phyloP scores from a whole-genome alignment of 2,797 vertebrate species.

The Scomberomorus guttatus region DNA sequence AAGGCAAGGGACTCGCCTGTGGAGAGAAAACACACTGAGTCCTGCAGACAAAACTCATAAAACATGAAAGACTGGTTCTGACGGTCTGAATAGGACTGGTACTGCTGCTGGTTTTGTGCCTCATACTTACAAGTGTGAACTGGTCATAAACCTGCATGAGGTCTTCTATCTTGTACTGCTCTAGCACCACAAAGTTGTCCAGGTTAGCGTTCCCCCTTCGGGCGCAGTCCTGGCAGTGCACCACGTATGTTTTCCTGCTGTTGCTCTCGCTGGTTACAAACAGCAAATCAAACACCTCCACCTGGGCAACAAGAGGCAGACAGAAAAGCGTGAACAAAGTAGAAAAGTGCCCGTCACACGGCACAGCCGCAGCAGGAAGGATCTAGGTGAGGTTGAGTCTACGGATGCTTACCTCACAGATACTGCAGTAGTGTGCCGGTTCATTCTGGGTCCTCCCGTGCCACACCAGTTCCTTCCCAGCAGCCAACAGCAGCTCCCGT shows the following conservation, averaged over 20 bases:
- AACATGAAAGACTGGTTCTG: background rate
- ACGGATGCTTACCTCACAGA: conserved; percentile 91
- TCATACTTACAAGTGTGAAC: conserved; percentile 96
- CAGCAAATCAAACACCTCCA: conserved; percentile 94
- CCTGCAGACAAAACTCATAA: background rate
- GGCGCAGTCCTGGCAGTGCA: conserved; percentile 94
- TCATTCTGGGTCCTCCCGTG: conserved; percentile 94
- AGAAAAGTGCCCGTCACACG: background rate
- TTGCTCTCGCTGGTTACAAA: conserved; percentile 93
- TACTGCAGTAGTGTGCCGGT: conserved; percentile 97
- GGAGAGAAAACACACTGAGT: conserved; percentile 19
- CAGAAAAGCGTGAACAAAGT: background rate
- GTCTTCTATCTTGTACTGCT: conserved; percentile 97
- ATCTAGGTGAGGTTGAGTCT: background rate
- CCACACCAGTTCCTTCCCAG: conserved; percentile 95
- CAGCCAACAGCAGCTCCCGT: conserved; percentile 92
- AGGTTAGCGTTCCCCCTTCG: conserved; percentile 85
- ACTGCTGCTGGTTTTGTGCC: background rate
- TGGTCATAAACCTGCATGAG: conserved; percentile 98
- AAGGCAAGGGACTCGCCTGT: conserved; percentile 96
- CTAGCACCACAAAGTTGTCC: conserved; percentile 90
- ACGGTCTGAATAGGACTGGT: background rate
- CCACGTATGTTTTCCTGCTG: conserved; percentile 91
- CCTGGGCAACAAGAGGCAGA: conserved; percentile 69
- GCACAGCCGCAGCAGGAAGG: background rate